Evolutionary conservation across 2,888 invertebrate genomes (phyloP).

Genomic region (Leucozona laternaria): DNA sequence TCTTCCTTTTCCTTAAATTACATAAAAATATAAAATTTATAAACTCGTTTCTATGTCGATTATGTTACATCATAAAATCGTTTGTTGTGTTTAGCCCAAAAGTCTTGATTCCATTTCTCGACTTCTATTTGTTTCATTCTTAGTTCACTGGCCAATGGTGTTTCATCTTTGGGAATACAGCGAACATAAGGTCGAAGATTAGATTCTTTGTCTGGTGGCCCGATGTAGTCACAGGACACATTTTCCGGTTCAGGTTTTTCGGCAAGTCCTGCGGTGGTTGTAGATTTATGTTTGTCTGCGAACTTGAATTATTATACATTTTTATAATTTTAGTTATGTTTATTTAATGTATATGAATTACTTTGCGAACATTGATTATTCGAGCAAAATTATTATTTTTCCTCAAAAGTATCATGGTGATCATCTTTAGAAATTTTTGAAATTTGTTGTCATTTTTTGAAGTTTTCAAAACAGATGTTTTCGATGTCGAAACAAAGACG

Average conservation of each 20-base stretch:
- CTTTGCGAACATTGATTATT: conserved; percentile 31
- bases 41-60: neutral
- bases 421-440: neutral
- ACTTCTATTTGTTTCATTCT: conserved; percentile 88
- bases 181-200: conserved; percentile 91
- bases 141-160: conserved; percentile 86
- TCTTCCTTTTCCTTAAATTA: conserved; percentile 86
- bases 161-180: conserved; percentile 87
- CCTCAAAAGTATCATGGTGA: conserved; percentile 13
- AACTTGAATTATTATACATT: conserved; percentile 7
- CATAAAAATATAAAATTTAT: neutral
- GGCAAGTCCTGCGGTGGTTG: conserved; percentile 72
- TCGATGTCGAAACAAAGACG: conserved; percentile 28
- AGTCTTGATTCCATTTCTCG: conserved; percentile 93
- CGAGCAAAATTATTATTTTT: neutral
- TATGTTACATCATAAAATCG: conserved; percentile 88
- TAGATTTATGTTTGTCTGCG: conserved; percentile 37
- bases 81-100: conserved; percentile 92
- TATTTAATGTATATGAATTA: conserved; percentile 1
- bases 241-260: conserved; percentile 79
- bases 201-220: conserved; percentile 91
- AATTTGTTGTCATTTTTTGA: neutral
- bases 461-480: conserved; percentile 26
- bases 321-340: neutral
- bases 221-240: conserved; percentile 81